Evolutionary conservation across 2,797 vertebrate species (phyloP).

Genomic region (Cetoscarus ocellatus): DNA sequence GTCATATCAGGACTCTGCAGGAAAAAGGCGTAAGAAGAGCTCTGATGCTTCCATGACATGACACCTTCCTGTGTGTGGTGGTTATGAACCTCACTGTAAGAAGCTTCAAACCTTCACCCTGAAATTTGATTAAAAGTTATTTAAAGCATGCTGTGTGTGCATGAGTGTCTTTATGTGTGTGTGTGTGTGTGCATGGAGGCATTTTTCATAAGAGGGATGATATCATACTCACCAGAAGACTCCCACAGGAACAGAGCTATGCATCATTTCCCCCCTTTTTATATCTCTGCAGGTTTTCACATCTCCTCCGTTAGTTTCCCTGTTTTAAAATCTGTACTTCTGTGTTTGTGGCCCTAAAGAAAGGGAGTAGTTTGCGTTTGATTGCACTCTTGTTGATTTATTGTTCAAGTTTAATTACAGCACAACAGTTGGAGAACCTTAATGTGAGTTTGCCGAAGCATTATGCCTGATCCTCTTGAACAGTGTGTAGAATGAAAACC

Average conservation of each 20-base stretch:
- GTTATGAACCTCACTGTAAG: conserved; percentile 70
- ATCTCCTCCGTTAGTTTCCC: conserved; percentile 56
- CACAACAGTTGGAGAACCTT: conserved; percentile 71
- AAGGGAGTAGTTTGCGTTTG: conserved; percentile 57
- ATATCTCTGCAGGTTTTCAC: conserved; percentile 74
- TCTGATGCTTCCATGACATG: conserved; percentile 44
- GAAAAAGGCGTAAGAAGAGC: conserved; percentile 19
- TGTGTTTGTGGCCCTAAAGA: conserved; percentile 39
- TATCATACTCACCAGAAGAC: conserved; percentile 75
- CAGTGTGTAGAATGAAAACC: conserved; percentile 45
- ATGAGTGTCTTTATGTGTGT: conserved; percentile 35
- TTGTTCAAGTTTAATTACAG: conserved; percentile 73
- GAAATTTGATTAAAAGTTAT: conserved; percentile 83
- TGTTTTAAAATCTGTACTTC: conserved; percentile 53
- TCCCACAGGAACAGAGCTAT: conserved; percentile 74
- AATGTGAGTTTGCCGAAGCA: conserved; percentile 63
- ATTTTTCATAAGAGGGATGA: conserved; percentile 82
- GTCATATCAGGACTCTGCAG: conserved; percentile 1
- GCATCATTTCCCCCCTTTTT: conserved; percentile 73
- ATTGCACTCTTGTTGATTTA: conserved; percentile 63
- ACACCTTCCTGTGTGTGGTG: conserved; percentile 60
- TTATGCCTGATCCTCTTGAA: conserved; percentile 56
- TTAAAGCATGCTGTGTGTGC: conserved; percentile 58
- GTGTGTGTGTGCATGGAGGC: conserved; percentile 35
- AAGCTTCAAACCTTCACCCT: conserved; percentile 63